Conservation (phyloP, 1,140 invertebrate species). For the Prorops nasuta region DNA sequence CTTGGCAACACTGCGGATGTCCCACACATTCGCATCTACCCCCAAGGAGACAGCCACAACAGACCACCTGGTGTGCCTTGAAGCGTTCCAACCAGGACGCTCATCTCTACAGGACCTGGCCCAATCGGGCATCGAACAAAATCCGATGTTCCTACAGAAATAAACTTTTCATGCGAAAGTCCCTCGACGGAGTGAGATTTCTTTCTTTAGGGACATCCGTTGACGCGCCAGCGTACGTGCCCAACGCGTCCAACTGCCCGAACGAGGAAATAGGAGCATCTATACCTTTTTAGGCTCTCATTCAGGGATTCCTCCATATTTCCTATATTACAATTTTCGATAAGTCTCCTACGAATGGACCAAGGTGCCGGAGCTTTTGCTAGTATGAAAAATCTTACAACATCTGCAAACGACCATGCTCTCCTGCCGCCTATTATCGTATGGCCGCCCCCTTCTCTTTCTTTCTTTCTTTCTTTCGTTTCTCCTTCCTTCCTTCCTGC, state of each 20-base stretch:
- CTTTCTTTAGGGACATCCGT: constrained; percentile 17
- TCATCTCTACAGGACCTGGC: constrained; percentile 47
- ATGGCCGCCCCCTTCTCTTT: no score
- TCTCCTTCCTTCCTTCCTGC: background rate
- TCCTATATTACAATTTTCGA: constrained; percentile 4
- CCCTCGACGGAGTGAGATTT: constrained; percentile 12
- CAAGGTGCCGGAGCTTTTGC: no score
- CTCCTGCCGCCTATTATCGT: background rate
- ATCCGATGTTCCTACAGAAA: constrained; percentile 16
- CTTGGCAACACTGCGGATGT: constrained; percentile 36
- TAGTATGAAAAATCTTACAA: no score
- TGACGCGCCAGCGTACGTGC: constrained; percentile 24
- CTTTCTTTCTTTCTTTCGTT: background rate
- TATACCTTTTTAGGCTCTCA: constrained; percentile 38
- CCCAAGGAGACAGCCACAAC: constrained; percentile 25
- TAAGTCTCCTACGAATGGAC: constrained; percentile 2
- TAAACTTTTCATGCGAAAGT: constrained; percentile 24
- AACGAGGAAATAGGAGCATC: constrained; percentile 33
- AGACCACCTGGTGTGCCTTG: constrained; percentile 36
- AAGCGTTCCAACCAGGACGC: constrained; percentile 35
- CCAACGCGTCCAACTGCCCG: constrained; percentile 15
- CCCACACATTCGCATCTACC: constrained; percentile 34
- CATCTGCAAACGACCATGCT: background rate
- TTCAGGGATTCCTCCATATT: background rate
- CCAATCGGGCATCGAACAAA: constrained; percentile 24